A percentile compares a stretch with the other conserved stretches of the same genome.
Conservation (phyloP, 2,888 invertebrate genomes). For the Amphimallon solstitiale region DNA sequence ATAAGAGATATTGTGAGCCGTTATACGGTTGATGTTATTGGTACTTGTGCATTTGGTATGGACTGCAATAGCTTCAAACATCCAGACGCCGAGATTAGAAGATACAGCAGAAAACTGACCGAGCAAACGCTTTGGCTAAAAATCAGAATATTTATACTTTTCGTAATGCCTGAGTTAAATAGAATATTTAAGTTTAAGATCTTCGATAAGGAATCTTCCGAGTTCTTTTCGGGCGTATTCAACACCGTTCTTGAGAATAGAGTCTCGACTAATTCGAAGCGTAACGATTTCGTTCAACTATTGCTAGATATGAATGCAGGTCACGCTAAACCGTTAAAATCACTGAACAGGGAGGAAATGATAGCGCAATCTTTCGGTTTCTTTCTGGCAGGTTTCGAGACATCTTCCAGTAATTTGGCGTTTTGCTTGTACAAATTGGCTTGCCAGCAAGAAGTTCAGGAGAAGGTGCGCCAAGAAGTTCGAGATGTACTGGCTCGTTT, state of each 20-base stretch:
- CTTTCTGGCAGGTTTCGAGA: conserved; percentile 63
- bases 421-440: conserved; percentile 60
- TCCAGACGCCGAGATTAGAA: conserved; percentile 32
- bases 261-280: conserved; percentile 40
- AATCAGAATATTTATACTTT: background rate
- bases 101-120: conserved; percentile 25
- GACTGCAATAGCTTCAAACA: conserved; percentile 36
- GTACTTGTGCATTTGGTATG: conserved; percentile 35
- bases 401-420: conserved; percentile 59
- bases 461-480: conserved; percentile 61
- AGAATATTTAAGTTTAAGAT: background rate
- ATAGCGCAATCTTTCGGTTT: conserved; percentile 59
- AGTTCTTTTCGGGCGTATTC: background rate
- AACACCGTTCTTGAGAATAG: conserved; percentile 50
- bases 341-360: conserved; percentile 42
- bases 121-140: background rate
- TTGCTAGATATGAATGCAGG: conserved; percentile 49
- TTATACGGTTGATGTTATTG: conserved; percentile 36
- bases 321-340: conserved; percentile 19
- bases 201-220: background rate
- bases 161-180: background rate
- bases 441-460: conserved; percentile 58
- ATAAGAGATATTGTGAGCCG: conserved; percentile 34
- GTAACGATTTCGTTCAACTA: conserved; percentile 58
- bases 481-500: conserved; percentile 51